Percentiles rank a stretch among this genome's conserved stretches.
Conservation (phyloP, 2,797 vertebrate genomes). For the Acomys russatus region DNA sequence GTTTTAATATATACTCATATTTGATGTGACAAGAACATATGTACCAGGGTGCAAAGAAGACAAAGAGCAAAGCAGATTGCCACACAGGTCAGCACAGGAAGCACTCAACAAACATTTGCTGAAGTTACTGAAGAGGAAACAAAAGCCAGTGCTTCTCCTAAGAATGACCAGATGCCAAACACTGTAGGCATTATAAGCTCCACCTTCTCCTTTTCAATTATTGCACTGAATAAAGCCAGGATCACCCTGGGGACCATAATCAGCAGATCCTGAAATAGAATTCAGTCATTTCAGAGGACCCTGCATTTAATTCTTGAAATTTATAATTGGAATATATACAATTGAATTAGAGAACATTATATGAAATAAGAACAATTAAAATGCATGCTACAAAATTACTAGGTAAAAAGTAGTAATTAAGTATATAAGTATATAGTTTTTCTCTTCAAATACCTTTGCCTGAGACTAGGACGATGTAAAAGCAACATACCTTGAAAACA, state of each 20-base stretch:
- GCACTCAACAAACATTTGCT: not conserved
- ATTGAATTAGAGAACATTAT: not conserved
- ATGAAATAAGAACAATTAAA: not conserved
- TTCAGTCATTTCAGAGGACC: not conserved
- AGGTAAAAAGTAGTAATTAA: not conserved
- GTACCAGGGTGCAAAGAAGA: not conserved
- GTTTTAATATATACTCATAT: constrained; percentile 9
- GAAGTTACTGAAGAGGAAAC: not conserved
- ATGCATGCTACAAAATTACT: not conserved
- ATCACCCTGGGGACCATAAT: not conserved
- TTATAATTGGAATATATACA: not conserved
- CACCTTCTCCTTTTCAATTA: not conserved
- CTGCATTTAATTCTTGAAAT: constrained; percentile 32
- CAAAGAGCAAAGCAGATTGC: not conserved
- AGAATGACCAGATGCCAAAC: not conserved
- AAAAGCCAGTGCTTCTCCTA: not conserved
- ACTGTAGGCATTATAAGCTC: too few species aligned
- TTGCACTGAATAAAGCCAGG: not conserved
- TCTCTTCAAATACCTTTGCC: not conserved
- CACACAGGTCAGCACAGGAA: not conserved
- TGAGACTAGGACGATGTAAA: not conserved
- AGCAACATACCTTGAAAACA: constrained; percentile 14
- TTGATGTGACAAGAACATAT: constrained; percentile 51
- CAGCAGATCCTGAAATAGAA: not conserved
- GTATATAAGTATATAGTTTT: not conserved